phyloP scores from a whole-genome alignment of 2,797 vertebrate genomes.

The Cygnus olor region DNA sequence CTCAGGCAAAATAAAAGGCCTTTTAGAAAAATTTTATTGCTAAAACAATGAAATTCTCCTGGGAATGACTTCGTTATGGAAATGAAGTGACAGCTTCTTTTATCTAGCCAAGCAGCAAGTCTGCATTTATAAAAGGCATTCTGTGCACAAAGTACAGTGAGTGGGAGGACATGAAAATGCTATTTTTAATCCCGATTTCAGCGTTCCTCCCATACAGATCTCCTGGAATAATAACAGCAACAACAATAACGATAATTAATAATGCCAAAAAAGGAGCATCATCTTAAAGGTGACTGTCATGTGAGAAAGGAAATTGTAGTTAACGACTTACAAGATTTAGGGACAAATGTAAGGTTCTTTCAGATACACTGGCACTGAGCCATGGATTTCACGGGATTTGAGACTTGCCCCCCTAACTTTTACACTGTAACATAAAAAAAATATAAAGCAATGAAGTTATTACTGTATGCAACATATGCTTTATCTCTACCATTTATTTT shows the following conservation, averaged over 20 bases:
- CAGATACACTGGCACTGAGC: not conserved
- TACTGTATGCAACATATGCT: not conserved
- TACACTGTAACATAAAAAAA: not conserved
- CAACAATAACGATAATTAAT: slow-evolving; percentile 76
- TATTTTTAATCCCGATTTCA: slow-evolving; percentile 82
- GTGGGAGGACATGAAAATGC: slow-evolving; percentile 79
- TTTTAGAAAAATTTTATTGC: slow-evolving; percentile 81
- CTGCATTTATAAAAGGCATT: slow-evolving; percentile 82
- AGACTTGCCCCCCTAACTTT: not conserved
- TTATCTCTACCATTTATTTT: not conserved
- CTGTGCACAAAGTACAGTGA: slow-evolving; percentile 76
- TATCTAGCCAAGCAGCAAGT: slow-evolving; percentile 81
- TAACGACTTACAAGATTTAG: not conserved
- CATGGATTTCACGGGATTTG: not conserved
- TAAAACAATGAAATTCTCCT: slow-evolving; percentile 81
- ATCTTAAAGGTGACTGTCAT: slow-evolving; percentile 67
- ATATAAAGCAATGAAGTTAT: not conserved
- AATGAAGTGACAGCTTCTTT: slow-evolving; percentile 81
- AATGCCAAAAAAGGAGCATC: slow-evolving; percentile 58
- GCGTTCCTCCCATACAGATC: slow-evolving; percentile 74
- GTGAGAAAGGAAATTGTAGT: slow-evolving; percentile 9
- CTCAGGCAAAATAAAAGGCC: slow-evolving; percentile 77
- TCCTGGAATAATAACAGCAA: slow-evolving; percentile 76
- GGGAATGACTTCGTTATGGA: slow-evolving; percentile 79
- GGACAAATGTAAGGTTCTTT: not conserved